These are phyloP conservation scores for Bubo scandiacus DNA, from an alignment of 2,113 vertebrate genomes.

Conservation along the genomic window DNA sequence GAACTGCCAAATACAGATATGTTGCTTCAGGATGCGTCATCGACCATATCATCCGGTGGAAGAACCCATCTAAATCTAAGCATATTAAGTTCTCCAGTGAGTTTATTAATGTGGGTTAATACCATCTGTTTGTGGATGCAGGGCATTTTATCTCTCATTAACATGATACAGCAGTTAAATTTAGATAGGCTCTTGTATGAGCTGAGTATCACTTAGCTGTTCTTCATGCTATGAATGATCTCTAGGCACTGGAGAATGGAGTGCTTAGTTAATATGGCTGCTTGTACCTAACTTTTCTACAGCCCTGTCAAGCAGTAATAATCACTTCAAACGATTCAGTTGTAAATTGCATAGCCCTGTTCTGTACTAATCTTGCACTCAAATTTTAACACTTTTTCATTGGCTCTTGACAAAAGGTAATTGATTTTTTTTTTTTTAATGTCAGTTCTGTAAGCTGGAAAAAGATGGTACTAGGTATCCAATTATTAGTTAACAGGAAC, in stretches of 20 bases:
- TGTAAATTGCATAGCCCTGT: neutral
- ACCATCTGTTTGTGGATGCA: constrained; percentile 53
- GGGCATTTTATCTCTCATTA: constrained; percentile 36
- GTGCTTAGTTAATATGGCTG: neutral
- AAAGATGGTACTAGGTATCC: neutral
- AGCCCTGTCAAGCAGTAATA: neutral
- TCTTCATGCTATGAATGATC: neutral
- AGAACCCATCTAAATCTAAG: constrained; percentile 61
- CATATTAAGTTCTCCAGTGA: constrained; percentile 56
- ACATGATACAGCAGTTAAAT: constrained; percentile 30
- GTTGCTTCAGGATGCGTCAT: constrained; percentile 30
- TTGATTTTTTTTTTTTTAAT: neutral
- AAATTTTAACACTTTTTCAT: neutral
- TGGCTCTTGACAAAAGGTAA: neutral
- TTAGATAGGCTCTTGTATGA: constrained; percentile 12
- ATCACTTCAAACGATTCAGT: neutral
- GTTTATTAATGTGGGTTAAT: constrained; percentile 55
- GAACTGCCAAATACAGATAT: constrained; percentile 3
- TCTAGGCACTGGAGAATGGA: neutral
- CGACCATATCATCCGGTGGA: neutral
- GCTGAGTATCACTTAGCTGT: neutral
- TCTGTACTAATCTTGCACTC: neutral
- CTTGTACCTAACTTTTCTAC: neutral
- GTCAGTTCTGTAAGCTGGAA: neutral
- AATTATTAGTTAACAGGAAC: neutral